Base-by-base conservation (phyloP, 2,797 vertebrate genomes). In the Sphenopsis melanotis region DNA sequence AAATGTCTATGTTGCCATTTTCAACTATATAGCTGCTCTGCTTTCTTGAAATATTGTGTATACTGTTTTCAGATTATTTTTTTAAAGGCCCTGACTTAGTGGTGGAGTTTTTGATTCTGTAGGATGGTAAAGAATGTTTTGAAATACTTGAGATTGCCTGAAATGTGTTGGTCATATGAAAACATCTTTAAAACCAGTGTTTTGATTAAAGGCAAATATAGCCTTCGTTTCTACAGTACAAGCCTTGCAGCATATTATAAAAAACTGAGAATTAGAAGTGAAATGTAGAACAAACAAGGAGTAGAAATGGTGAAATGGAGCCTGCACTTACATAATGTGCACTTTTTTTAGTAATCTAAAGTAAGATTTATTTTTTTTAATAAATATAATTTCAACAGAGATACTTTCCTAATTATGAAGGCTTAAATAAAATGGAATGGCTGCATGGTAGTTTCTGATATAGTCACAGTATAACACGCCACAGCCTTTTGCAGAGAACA, bases 401-500 rank as follows among this genome's bases (percentile, higher is more conserved):
- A 27, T 90, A 91, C 78, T 93, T 96, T 87, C 41, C 30, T 91
- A 68, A 71, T 77, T 85, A 47, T 59, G 44, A 91, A 93, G 29
- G 27, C 79, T 87, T 84, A 92, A 89, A 81, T 91, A 78, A 87
- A 91, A 80, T 53, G 27, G 44, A 93, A 79, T 95, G 83, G 34
- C 71, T 87, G 71, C 9, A 1, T 70, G 64, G 56, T 89, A 92
- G 50, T 78, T 80, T 92, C 57, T 80, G 47, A 47, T 87, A n/a
- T 59, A 92, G 63, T 75, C 55, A 87, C 39, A 88, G 52, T 41
- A 34, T 80, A 92, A 78, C 15, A 36, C 26, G 20, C 55, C 55
- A 78, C 80, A 92, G 76, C 49, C 83, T 94, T 74, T 74, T 3
- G 6, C 57, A 90, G 87, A 79, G 66, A 90, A 63, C 72, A 74